These are phyloP conservation scores for Bemisia tabaci DNA, from an alignment of 1,140 invertebrate species.

Conservation along the genomic window DNA sequence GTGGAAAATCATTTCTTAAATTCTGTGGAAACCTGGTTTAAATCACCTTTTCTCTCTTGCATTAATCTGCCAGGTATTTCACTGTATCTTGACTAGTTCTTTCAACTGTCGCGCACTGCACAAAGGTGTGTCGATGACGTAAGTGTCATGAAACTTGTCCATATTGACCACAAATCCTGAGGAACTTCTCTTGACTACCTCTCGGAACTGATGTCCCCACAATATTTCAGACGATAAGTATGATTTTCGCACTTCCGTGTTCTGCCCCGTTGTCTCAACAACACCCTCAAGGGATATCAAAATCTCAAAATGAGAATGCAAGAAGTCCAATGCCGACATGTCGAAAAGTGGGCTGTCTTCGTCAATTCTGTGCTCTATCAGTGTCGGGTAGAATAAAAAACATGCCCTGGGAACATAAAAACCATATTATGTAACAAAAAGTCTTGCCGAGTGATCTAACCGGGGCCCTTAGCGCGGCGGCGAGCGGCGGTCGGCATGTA, in stretches of 20 bases:
- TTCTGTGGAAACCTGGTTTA: too few relatives aligned
- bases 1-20: too few relatives aligned
- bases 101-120: conserved; percentile 76
- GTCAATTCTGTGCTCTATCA: conserved; percentile 36
- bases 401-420: not conserved
- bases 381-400: conserved; percentile 47
- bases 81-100: too few relatives aligned
- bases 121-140: conserved; percentile 74
- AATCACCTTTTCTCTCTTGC: too few relatives aligned
- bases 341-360: conserved; percentile 41
- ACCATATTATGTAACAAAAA: too few relatives aligned
- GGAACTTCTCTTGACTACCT: not conserved
- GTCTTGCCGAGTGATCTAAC: too few relatives aligned
- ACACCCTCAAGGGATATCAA: conserved; percentile 71
- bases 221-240: conserved; percentile 70
- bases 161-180: conserved; percentile 83
- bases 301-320: conserved; percentile 64
- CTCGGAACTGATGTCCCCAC: conserved; percentile 64
- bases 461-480: too few relatives aligned
- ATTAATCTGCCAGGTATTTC: too few relatives aligned
- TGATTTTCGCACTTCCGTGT: conserved; percentile 57
- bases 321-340: conserved; percentile 39
- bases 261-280: conserved; percentile 60
- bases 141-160: conserved; percentile 78
- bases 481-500: too few relatives aligned